Percentiles rank a stretch among this genome's conserved stretches.
phyloP scores from a whole-genome alignment of 2,113 vertebrate genomes.

The Glaucomys volans region DNA sequence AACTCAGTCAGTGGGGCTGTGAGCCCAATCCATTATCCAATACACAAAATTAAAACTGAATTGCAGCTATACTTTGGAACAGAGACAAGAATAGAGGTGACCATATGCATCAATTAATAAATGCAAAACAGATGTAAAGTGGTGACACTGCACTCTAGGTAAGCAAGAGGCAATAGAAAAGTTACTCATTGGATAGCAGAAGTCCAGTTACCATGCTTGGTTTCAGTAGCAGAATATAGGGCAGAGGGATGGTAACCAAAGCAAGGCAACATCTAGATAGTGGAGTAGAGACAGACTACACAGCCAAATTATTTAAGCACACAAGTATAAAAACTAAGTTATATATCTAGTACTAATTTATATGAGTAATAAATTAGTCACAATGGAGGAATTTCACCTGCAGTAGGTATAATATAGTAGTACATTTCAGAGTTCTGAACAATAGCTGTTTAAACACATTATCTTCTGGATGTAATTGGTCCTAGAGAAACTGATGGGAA shows the following conservation, averaged over 20 bases:
- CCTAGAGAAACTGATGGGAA: not conserved
- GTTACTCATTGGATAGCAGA: not conserved
- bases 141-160: not conserved
- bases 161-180: not conserved
- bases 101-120: not conserved
- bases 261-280: not conserved
- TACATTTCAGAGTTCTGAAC: not conserved
- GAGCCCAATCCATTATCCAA: not conserved
- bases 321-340: not conserved
- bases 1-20: not conserved
- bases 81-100: not conserved
- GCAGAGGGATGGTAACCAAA: not conserved
- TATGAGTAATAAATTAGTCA: slow-evolving; percentile 8
- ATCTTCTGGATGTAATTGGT: not conserved
- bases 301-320: not conserved
- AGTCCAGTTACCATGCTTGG: not conserved
- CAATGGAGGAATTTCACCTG: not conserved
- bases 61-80: not conserved
- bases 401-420: not conserved
- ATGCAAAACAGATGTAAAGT: not conserved
- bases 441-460: not conserved
- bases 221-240: not conserved
- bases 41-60: not conserved
- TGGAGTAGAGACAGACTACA: not conserved
- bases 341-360: too few species aligned